Evolutionary conservation across 2,797 vertebrate species (phyloP), one percentile per base, ranked within the genome.

Genomic region (Centropyge bicolor): DNA sequence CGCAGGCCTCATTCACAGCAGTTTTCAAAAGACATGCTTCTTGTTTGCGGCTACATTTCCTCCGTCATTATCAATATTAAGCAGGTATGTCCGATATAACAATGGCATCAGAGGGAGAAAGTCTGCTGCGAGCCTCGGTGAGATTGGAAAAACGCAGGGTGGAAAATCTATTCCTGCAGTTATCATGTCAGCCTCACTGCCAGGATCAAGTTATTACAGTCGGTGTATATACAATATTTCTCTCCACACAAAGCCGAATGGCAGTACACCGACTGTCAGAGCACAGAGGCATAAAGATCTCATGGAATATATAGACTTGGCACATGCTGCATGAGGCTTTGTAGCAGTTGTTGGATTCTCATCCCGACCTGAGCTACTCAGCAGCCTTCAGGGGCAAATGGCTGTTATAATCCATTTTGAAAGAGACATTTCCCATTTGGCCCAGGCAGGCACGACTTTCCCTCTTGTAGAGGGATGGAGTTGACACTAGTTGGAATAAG

Each of bases 381-480:
- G 85, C 73, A 83, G 88, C 86, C 87, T 86, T 89, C 77, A 66
- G 89, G 89, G 86, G 82, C 77, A 86, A 89, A 88, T 78, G 84
- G 79, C 81, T 91, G 80, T 89, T 87, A 68, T 90, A 95, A 95
- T 95, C 90, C 93, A 91, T 92, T 94, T 92, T 90, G 85, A 93
- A 89, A 92, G 81, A 91, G 77, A 78, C 78, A 77, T 78, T 89
- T 93, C 84, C 84, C 84, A 81, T 85, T 90, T 86, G 87, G 80
- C 59, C 67, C 64, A 64, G 77, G 40, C 82, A 85, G 78, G 64
- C 86, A 73, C 20, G 48, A 75, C 84, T 84, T 79, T 81, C 57
- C 59, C 65, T 89, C 77, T 81, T 76, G 62, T 74, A 65, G 48
- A 84, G n/a, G 69, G 82, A 88, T 87, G 77, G 74, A 61, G 78